phyloP scores from a whole-genome alignment of 2,797 vertebrate species.

The Diplodus sargus region DNA sequence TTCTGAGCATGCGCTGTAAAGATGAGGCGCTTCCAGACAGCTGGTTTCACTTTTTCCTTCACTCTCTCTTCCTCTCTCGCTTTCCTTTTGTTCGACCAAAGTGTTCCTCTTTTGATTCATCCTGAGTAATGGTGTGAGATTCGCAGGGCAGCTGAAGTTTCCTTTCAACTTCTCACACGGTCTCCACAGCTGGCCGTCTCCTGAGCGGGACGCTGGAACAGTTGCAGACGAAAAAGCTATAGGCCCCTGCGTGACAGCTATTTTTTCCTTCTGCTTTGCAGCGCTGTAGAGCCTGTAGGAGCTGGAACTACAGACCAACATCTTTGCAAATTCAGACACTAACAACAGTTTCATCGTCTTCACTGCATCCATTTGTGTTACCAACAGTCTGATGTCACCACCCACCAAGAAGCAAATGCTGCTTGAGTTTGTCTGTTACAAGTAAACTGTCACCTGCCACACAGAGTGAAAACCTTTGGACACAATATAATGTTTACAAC shows the following conservation, averaged over 20 bases:
- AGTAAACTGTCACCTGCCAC: not conserved
- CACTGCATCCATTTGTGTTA: not conserved
- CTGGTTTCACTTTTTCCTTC: conserved; percentile 86
- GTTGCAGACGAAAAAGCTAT: conserved; percentile 54
- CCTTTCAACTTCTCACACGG: conserved; percentile 76
- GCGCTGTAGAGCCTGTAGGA: conserved; percentile 7
- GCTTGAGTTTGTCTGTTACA: not conserved
- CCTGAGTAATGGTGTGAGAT: conserved; percentile 90
- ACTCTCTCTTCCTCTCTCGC: conserved; percentile 59
- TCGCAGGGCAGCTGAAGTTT: conserved; percentile 80
- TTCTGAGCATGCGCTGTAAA: conserved; percentile 71
- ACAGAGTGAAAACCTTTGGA: not conserved
- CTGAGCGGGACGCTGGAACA: conserved; percentile 65
- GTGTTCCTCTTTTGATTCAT: conserved; percentile 88
- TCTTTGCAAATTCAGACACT: conserved; percentile 22
- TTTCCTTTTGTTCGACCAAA: conserved; percentile 69
- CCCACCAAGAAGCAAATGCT: not conserved
- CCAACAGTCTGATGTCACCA: not conserved
- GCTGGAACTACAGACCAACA: not conserved
- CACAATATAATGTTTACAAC: not conserved
- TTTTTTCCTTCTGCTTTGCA: conserved; percentile 58
- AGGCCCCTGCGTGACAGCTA: conserved; percentile 45
- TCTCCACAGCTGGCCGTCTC: conserved; percentile 73
- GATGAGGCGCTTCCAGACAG: conserved; percentile 86
- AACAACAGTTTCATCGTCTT: conserved; percentile 9